These are phyloP conservation scores for Lithophane semibrunnea DNA, from an alignment of 2,888 invertebrate species.

Conservation along the genomic window DNA sequence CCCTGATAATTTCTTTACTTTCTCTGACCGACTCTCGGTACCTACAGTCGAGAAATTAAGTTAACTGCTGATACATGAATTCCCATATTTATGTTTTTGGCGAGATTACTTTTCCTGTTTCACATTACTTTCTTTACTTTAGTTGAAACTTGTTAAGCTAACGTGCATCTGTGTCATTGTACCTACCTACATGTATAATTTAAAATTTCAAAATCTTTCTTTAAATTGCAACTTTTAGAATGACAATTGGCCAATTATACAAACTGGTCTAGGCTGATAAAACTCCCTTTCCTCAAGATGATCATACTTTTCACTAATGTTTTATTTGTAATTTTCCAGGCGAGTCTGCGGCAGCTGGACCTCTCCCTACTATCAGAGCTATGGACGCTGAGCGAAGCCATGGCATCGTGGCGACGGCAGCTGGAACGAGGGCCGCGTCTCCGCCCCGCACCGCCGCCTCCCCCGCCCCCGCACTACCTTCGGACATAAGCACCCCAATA, in stretches of 20 bases:
- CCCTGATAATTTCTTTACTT: constrained; percentile 68
- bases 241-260: neutral
- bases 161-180: neutral
- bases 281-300: neutral
- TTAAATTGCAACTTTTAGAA: neutral
- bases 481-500: constrained; percentile 75
- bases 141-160: constrained; percentile 12
- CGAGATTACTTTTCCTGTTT: constrained; percentile 55
- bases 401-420: constrained; percentile 94
- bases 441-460: constrained; percentile 88
- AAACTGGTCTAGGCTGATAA: neutral
- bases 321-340: constrained; percentile 90
- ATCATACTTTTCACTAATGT: constrained; percentile 28
- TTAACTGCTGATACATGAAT: constrained; percentile 54
- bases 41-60: constrained; percentile 45
- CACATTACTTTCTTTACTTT: constrained; percentile 20
- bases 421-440: constrained; percentile 88
- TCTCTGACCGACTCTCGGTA: constrained; percentile 66
- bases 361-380: constrained; percentile 96
- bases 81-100: constrained; percentile 48
- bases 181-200: neutral
- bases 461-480: constrained; percentile 87
- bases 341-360: constrained; percentile 96
- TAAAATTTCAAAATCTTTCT: neutral
- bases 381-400: constrained; percentile 97